These are phyloP conservation scores for Petrocephalus sullivani DNA, from an alignment of 2,797 vertebrate genomes.

Conservation along the genomic window DNA sequence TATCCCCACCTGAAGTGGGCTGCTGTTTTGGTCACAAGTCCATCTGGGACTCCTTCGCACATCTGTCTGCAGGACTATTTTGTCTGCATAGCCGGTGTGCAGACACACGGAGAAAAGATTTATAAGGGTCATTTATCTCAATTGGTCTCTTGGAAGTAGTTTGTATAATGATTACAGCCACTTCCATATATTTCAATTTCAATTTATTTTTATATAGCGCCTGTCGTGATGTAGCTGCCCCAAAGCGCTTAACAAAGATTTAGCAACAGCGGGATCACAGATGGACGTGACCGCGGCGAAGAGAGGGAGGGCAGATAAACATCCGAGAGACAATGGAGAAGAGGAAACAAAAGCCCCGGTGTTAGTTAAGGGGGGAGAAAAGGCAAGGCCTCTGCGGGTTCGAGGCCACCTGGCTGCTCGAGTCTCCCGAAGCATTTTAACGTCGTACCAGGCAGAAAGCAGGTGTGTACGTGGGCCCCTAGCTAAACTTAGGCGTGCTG, in stretches of 20 bases:
- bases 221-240: neutral
- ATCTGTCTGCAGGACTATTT: neutral
- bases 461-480: neutral
- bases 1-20: neutral
- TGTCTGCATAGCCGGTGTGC: neutral
- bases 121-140: conserved; percentile 11
- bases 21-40: neutral
- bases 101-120: neutral
- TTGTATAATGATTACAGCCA: conserved; percentile 11
- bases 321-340: neutral
- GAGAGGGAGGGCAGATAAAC: neutral
- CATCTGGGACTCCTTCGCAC: neutral
- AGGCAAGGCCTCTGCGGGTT: neutral
- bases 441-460: neutral
- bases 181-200: conserved; percentile 12
- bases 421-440: neutral
- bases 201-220: conserved; percentile 14
- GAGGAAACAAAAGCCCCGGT: neutral
- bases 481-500: neutral
- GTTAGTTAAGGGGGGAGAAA: neutral
- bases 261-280: neutral
- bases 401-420: neutral
- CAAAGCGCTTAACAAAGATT: conserved; percentile 8
- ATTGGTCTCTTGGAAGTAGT: conserved; percentile 10
- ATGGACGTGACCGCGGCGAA: neutral